Evolutionary conservation across 1,140 invertebrate genomes (phyloP).

Genomic region (Camponotus vicinus): DNA sequence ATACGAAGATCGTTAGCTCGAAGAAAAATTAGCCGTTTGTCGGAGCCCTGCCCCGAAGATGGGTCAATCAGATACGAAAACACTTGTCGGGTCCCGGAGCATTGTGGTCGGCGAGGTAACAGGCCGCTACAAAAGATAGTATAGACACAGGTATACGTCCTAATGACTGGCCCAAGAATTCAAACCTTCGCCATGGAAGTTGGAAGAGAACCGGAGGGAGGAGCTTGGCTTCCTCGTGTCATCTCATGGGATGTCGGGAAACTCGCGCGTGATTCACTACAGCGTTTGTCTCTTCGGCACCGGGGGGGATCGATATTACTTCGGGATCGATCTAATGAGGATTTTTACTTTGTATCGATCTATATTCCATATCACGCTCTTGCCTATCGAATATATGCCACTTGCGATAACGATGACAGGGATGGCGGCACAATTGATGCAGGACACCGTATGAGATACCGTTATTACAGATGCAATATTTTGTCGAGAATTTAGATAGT

Average conservation of each 20-base stretch:
- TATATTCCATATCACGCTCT: background rate
- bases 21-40: constrained; percentile 83
- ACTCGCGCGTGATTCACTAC: constrained; percentile 1
- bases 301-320: constrained; percentile 1
- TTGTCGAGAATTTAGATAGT: background rate
- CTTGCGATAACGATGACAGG: background rate
- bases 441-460: background rate
- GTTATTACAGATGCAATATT: constrained; percentile 8
- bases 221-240: constrained; percentile 52
- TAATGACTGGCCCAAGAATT: constrained; percentile 80
- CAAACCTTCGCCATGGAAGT: constrained; percentile 57
- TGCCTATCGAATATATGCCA: background rate
- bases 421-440: background rate
- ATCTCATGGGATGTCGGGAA: constrained; percentile 37
- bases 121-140: constrained; percentile 73
- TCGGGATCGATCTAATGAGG: constrained; percentile 29
- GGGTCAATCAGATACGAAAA: constrained; percentile 85
- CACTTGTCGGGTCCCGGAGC: constrained; percentile 78
- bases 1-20: constrained; percentile 81
- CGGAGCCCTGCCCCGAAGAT: constrained; percentile 75
- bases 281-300: background rate
- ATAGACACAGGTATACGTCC: constrained; percentile 82
- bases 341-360: background rate
- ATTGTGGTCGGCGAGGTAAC: constrained; percentile 79
- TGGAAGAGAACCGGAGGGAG: no score